Base-by-base conservation (phyloP, 2,888 invertebrate species). In the Gastrophysa polygoni region DNA sequence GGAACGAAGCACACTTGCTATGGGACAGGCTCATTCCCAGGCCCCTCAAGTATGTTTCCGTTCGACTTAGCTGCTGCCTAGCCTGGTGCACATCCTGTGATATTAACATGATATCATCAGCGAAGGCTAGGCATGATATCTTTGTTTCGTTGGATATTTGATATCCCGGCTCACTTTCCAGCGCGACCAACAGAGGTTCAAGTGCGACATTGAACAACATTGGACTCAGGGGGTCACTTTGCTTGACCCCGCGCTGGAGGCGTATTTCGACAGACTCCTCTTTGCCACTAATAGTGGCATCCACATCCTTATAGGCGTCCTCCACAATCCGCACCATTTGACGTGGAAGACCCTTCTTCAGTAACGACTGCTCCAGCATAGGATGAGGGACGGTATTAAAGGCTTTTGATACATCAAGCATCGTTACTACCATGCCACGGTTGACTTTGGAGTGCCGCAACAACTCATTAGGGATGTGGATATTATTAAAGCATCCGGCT, bases 401-500 rank as follows among this genome's bases (percentile, higher is more conserved):
- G 2, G 82, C 82, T 68, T 82, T 83, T 11, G 78, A 73, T 28
- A 83, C 77, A 68, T 83, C 82, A 20, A 83, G 69, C 38, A 78
- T 75, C 54, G 76, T 79, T 50, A 79, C 69, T 64, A 80, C 81
- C 63, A 81, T 72, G 43, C 77, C 74, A 8, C 63, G 32, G 17
- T 60, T 20, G 44, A 60, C 49, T 56, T 71, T 73, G 54, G 71
- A 63, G 67, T 71, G 73, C 64, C 69, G 61, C 63, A 73, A 66
- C 67, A 50, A 61, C 63, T 75, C 66, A 17, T 69, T 69, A 0
- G 77, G 69, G 18, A 77, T 64, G 50, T 69, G 71, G 38, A 74
- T 63, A 54, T 76, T 78, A n/a, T 77, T 75, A 52, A 73, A 74
- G 52, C 72, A 72, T 34, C 77, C 67, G n/a, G n/a, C n/a, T n/a